phyloP scores from a whole-genome alignment of 1,140 invertebrate genomes.

The Achroia grisella region DNA sequence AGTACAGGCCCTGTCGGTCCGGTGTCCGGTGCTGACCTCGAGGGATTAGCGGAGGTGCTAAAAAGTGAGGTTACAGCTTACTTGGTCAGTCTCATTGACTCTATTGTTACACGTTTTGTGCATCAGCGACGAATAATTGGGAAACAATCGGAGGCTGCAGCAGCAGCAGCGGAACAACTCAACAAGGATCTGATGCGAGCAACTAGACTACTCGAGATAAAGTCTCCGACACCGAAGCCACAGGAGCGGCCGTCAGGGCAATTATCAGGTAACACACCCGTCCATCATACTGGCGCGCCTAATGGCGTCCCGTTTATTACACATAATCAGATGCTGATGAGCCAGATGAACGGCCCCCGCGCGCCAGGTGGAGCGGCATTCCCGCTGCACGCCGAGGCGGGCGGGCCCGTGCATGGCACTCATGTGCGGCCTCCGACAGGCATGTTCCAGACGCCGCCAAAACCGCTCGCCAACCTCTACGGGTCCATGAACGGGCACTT shows the following conservation, averaged over 20 bases:
- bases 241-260: constrained; percentile 79
- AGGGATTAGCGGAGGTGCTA: constrained; percentile 89
- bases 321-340: constrained; percentile 63
- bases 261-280: constrained; percentile 76
- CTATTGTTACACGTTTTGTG: constrained; percentile 87
- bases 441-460: constrained; percentile 87
- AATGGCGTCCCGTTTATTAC: constrained; percentile 58
- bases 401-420: constrained; percentile 78
- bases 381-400: constrained; percentile 61
- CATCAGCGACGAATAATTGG: constrained; percentile 84
- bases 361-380: constrained; percentile 73
- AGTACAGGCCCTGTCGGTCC: constrained; percentile 76
- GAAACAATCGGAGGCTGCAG: constrained; percentile 83
- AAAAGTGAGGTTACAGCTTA: constrained; percentile 93
- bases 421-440: constrained; percentile 81
- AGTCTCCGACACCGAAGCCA: constrained; percentile 86
- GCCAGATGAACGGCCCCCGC: constrained; percentile 69
- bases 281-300: constrained; percentile 61
- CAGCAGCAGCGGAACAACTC: constrained; percentile 84
- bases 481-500: constrained; percentile 80
- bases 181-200: constrained; percentile 87
- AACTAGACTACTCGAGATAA: constrained; percentile 86
- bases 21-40: constrained; percentile 84
- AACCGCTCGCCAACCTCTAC: constrained; percentile 79
- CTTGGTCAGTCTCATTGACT: constrained; percentile 89